Evolutionary conservation across 2,113 vertebrate genomes (phyloP).

Genomic region (Oceanites oceanicus): DNA sequence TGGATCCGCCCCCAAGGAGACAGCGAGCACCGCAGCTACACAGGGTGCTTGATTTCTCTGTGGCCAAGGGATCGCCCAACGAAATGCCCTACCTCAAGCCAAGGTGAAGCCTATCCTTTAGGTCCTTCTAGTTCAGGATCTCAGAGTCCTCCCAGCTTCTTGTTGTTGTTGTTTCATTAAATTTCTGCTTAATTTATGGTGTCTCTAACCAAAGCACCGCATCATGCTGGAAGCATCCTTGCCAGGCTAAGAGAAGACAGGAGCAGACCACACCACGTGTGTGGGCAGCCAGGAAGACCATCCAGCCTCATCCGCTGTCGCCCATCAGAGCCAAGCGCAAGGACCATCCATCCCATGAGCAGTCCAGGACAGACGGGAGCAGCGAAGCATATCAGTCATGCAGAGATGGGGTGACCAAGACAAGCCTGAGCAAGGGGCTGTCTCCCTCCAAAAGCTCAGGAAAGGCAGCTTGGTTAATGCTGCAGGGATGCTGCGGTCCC

Average conservation of each 20-base stretch:
- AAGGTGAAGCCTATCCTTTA: not conserved
- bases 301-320: fast-evolving
- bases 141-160: not conserved
- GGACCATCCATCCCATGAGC: not conserved
- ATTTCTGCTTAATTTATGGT: not conserved
- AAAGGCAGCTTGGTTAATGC: not conserved
- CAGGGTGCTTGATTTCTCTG: not conserved
- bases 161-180: not conserved
- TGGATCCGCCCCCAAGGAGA: not conserved
- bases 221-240: not conserved
- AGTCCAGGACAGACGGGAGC: not conserved
- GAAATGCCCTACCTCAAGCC: not conserved
- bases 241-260: not conserved
- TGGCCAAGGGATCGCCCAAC: not conserved
- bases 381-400: not conserved
- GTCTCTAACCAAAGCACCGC: not conserved
- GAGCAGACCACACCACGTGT: fast-evolving
- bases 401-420: not conserved
- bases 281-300: fast-evolving
- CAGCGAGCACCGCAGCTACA: fast-evolving
- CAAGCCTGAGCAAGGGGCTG: not conserved
- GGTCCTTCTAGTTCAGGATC: not conserved
- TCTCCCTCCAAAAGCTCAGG: not conserved
- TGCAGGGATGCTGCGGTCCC: not conserved
- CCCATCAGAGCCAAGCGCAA: not conserved